Conservation (phyloP, 2,797 vertebrate genomes). For the Lerista edwardsae region DNA sequence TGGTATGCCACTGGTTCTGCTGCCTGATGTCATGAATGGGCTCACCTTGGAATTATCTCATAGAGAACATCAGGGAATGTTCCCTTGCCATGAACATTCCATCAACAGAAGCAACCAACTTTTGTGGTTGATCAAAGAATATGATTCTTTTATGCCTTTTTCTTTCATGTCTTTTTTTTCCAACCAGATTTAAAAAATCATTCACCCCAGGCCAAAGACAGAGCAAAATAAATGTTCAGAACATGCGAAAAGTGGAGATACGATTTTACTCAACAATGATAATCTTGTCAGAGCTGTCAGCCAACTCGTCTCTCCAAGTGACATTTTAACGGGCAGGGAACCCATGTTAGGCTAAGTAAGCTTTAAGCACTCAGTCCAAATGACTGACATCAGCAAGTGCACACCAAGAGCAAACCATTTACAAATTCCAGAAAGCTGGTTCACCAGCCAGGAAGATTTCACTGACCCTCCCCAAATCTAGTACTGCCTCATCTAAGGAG, state of each 20-base stretch:
- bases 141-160: conserved; percentile 9
- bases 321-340: conserved; percentile 77
- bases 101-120: conserved; percentile 27
- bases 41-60: neutral
- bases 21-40: no score
- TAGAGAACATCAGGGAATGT: conserved; percentile 29
- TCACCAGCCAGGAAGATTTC: conserved; percentile 52
- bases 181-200: conserved; percentile 52
- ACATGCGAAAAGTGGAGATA: conserved; percentile 63
- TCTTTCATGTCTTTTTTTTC: conserved; percentile 40
- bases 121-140: conserved; percentile 24
- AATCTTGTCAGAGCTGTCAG: conserved; percentile 77
- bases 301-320: conserved; percentile 76
- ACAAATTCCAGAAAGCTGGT: conserved; percentile 69
- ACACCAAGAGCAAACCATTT: conserved; percentile 65
- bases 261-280: conserved; percentile 71
- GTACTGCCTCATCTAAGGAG: conserved; percentile 50
- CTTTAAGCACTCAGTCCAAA: conserved; percentile 66
- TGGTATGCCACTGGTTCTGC: no score
- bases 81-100: neutral
- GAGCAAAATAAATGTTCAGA: conserved; percentile 61
- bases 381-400: conserved; percentile 64
- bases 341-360: conserved; percentile 71
- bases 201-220: conserved; percentile 65
- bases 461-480: conserved; percentile 56